phyloP scores from a whole-genome alignment of 2,888 invertebrate genomes.

The Lomographa bimaculata region DNA sequence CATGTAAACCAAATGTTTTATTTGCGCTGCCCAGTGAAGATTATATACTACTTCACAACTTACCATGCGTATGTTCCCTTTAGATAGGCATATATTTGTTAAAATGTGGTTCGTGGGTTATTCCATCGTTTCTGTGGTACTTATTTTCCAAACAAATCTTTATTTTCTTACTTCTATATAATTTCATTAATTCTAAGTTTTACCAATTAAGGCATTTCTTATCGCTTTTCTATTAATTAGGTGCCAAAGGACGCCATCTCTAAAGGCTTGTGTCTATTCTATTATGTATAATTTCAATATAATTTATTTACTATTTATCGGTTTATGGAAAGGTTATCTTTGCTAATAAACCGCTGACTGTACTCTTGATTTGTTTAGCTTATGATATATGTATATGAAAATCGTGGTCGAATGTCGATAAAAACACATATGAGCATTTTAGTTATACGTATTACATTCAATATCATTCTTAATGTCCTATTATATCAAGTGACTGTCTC shows the following conservation, averaged over 20 bases:
- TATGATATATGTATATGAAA: no score
- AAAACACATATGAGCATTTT: no score
- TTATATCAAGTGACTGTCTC: conserved; percentile 8
- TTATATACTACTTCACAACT: no score
- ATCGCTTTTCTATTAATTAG: conserved; percentile 10
- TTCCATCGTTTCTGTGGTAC: conserved; percentile 21
- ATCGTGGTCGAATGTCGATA: no score
- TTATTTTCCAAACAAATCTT: conserved; percentile 14
- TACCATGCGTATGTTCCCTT: conserved; percentile 7
- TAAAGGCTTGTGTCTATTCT: conserved; percentile 3
- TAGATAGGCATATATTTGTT: conserved; percentile 21
- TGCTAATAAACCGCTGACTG: conserved; percentile 5
- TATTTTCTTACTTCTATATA: conserved; percentile 15
- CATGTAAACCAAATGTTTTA: no score
- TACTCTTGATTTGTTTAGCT: no score
- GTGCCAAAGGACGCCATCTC: conserved; percentile 7
- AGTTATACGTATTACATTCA: no score
- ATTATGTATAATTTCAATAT: background rate
- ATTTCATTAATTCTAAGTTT: conserved; percentile 4
- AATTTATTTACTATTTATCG: background rate
- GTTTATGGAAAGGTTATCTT: conserved; percentile 1
- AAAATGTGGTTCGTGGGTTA: conserved; percentile 16
- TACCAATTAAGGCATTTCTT: conserved; percentile 9
- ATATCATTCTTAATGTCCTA: conserved; percentile 1
- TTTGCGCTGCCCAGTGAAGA: no score